These are phyloP conservation scores for Sciurus vulgaris DNA, from an alignment of 2,797 vertebrate species.

Conservation along the genomic window DNA sequence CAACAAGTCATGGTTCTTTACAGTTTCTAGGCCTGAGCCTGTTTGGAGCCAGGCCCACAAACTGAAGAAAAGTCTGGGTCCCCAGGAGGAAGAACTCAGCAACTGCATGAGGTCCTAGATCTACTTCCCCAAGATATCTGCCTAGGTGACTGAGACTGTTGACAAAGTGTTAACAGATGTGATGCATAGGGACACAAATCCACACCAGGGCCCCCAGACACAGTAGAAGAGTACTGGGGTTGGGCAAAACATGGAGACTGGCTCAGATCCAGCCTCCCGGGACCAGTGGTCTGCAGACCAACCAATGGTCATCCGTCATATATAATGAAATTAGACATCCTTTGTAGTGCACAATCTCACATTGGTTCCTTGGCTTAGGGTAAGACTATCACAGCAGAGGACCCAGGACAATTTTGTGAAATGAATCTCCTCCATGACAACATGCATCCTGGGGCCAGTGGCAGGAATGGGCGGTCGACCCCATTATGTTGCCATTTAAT, in stretches of 20 bases:
- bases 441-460: rapidly evolving
- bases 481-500: neutral
- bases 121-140: neutral
- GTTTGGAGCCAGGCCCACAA: neutral
- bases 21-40: neutral
- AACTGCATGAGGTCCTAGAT: neutral
- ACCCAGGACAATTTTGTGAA: neutral
- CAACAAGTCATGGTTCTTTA: neutral
- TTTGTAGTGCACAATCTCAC: neutral
- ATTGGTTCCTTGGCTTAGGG: neutral
- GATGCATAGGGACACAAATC: neutral
- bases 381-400: neutral
- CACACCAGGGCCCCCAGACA: rapidly evolving
- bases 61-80: neutral
- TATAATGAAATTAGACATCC: neutral
- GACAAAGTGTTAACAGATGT: neutral
- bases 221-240: neutral
- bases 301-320: neutral
- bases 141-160: neutral
- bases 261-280: neutral
- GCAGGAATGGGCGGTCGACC: neutral
- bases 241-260: neutral
- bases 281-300: neutral
- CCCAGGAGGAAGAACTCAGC: neutral
- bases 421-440: neutral